Conservation (phyloP, 1,140 invertebrate species). For the Thalassaphorura encarpata region DNA sequence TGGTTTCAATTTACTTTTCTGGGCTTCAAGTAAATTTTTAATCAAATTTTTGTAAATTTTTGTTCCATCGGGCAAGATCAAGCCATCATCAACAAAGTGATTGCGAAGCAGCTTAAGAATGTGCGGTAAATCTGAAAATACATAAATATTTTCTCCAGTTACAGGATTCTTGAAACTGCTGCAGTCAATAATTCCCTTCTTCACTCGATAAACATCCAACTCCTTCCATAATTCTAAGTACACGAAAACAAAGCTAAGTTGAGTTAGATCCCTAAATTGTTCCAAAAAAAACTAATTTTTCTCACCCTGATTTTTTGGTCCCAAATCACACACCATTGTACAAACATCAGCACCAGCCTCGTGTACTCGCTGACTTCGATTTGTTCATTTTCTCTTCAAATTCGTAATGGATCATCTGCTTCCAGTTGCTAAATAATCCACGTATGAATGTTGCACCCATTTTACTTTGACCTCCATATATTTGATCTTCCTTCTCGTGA, state of each 20-base stretch:
- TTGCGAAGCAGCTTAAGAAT: constrained; percentile 34
- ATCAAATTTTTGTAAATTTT: constrained; percentile 24
- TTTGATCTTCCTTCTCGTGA: neutral
- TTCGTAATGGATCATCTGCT: neutral
- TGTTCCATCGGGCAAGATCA: constrained; percentile 17
- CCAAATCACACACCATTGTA: too few species aligned
- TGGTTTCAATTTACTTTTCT: constrained; percentile 2
- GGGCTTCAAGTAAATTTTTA: neutral
- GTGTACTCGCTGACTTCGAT: too few species aligned
- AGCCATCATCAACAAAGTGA: constrained; percentile 33
- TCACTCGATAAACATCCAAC: constrained; percentile 27
- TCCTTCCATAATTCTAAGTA: constrained; percentile 36
- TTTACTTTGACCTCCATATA: neutral
- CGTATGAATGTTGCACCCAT: neutral
- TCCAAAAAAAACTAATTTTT: too few species aligned
- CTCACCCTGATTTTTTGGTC: constrained; percentile 31
- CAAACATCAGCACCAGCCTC: too few species aligned
- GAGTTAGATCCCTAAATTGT: too few species aligned
- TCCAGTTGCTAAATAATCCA: too few species aligned
- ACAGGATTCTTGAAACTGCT: constrained; percentile 23
- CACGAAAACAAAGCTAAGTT: too few species aligned
- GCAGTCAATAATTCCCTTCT: neutral
- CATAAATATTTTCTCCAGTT: constrained; percentile 22
- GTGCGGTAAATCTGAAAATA: constrained; percentile 34
- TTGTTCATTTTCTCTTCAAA: neutral